Evolutionary conservation across 2,797 vertebrate species (phyloP).

Genomic region (Bradypus variegatus): DNA sequence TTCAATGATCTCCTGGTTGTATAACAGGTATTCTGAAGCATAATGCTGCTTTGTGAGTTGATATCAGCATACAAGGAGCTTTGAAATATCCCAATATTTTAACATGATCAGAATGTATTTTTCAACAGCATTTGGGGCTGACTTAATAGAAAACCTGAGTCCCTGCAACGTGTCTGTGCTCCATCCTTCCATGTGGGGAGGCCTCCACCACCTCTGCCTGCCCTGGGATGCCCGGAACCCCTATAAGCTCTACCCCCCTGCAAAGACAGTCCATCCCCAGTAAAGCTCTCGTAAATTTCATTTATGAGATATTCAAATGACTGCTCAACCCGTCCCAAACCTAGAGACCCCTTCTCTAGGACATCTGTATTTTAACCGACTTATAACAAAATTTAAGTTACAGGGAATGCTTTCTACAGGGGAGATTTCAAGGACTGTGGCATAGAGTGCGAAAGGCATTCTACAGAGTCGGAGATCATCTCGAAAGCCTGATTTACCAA

Average conservation of each 20-base stretch:
- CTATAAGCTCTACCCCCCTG: neutral
- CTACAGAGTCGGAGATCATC: neutral
- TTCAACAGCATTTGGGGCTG: neutral
- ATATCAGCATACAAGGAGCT: neutral
- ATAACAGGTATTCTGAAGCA: neutral
- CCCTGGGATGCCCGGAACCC: neutral
- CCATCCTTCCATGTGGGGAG: neutral
- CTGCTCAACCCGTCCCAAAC: neutral
- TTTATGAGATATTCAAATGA: neutral
- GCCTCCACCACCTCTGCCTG: neutral
- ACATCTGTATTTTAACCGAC: neutral
- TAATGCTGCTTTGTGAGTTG: neutral
- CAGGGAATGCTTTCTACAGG: neutral
- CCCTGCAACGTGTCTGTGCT: neutral
- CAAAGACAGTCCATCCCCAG: neutral
- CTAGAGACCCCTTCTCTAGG: neutral
- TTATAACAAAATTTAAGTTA: neutral
- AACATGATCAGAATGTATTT: neutral
- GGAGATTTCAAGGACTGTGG: neutral
- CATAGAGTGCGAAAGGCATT: neutral
- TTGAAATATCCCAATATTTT: neutral
- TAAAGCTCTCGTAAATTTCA: neutral
- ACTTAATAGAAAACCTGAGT: neutral
- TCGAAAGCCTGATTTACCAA: neutral
- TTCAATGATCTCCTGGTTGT: neutral